Conservation (phyloP, 1,140 invertebrate species). For the Papilio glaucus region DNA sequence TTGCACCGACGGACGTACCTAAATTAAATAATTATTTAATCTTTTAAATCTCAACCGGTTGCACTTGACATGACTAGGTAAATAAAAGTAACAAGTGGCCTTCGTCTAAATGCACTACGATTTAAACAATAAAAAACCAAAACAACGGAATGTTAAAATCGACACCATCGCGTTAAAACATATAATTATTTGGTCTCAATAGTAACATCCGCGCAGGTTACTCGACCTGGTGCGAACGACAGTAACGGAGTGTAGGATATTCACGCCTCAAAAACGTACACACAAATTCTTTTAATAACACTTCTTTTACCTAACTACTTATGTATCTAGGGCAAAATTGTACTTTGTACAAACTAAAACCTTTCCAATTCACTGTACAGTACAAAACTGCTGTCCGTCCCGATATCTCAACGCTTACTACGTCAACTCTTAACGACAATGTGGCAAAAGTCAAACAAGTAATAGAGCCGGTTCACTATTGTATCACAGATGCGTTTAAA, state of each 20-base stretch:
- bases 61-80: constrained; percentile 82
- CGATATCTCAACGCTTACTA: constrained; percentile 50
- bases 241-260: constrained; percentile 67
- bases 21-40: constrained; percentile 69
- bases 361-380: constrained; percentile 68
- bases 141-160: constrained; percentile 82
- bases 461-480: constrained; percentile 72
- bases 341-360: constrained; percentile 82
- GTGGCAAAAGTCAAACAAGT: constrained; percentile 68
- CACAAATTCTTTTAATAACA: constrained; percentile 72
- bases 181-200: constrained; percentile 83
- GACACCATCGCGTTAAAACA: constrained; percentile 80
- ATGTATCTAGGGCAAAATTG: constrained; percentile 79
- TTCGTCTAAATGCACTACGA: constrained; percentile 71
- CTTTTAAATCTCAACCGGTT: constrained; percentile 80
- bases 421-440: constrained; percentile 51
- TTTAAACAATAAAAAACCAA: constrained; percentile 60
- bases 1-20: constrained; percentile 46
- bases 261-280: constrained; percentile 73
- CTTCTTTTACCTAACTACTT: constrained; percentile 81
- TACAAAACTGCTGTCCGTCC: constrained; percentile 62
- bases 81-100: constrained; percentile 77
- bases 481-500: constrained; percentile 79
- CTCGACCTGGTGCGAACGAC: constrained; percentile 61
- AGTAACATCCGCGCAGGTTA: constrained; percentile 76